These are phyloP conservation scores for Acanthoscelides obtectus DNA, from an alignment of 2,888 invertebrate genomes.

Conservation along the genomic window DNA sequence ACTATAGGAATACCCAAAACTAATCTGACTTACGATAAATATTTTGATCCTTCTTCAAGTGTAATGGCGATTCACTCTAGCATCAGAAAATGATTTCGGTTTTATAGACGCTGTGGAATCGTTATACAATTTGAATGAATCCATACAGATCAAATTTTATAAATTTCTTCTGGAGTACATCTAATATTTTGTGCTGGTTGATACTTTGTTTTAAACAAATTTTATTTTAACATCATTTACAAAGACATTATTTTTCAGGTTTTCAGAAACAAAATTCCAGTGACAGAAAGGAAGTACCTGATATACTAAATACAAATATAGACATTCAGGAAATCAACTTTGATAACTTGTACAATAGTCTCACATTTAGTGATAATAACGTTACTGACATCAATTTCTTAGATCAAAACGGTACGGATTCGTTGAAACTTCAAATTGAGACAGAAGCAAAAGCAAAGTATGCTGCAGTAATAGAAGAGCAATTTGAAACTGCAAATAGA, in stretches of 20 bases:
- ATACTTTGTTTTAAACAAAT: neutral
- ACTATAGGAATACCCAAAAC: too few species aligned
- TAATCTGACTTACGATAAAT: too few species aligned
- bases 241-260: neutral
- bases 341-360: constrained; percentile 27
- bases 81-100: too few species aligned
- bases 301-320: constrained; percentile 5
- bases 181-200: neutral
- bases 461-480: constrained; percentile 40
- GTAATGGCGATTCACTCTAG: too few species aligned
- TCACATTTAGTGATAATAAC: constrained; percentile 8
- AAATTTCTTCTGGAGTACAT: too few species aligned
- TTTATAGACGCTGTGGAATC: too few species aligned
- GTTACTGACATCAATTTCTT: neutral
- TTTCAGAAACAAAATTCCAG: neutral
- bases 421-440: constrained; percentile 6
- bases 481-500: constrained; percentile 44
- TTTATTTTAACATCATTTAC: neutral
- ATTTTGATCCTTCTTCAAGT: too few species aligned
- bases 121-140: too few species aligned
- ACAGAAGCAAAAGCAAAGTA: constrained; percentile 31
- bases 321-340: constrained; percentile 21
- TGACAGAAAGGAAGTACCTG: constrained; percentile 15
- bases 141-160: too few species aligned
- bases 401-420: neutral